phyloP scores from a whole-genome alignment of 2,113 vertebrate genomes.

The Pygoscelis antarcticus region DNA sequence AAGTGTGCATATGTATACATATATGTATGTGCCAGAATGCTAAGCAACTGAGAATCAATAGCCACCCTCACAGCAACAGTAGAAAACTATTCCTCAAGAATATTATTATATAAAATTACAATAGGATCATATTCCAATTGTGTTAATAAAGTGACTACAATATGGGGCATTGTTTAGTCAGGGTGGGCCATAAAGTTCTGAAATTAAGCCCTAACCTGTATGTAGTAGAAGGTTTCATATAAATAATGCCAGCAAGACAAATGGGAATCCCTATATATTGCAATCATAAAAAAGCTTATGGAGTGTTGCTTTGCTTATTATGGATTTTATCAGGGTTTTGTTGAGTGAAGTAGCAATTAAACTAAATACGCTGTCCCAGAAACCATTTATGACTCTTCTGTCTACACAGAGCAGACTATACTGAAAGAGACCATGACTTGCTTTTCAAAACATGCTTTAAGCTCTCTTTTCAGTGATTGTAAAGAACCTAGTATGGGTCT shows the following conservation, averaged over 20 bases:
- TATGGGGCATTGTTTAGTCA: background rate
- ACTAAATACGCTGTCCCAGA: constrained; percentile 18
- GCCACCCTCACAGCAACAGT: background rate
- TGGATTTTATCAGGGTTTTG: constrained; percentile 8
- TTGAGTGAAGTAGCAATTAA: constrained; percentile 15
- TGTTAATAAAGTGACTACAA: background rate
- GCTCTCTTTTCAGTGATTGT: background rate
- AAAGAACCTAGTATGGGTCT: background rate
- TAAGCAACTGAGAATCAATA: background rate
- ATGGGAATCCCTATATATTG: background rate
- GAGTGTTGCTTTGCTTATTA: constrained; percentile 14
- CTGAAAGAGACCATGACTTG: background rate
- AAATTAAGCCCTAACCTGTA: background rate
- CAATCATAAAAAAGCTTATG: background rate
- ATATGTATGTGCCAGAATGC: background rate
- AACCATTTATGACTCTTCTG: background rate
- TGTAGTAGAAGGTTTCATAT: background rate
- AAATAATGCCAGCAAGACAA: constrained; percentile 36
- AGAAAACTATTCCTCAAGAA: background rate
- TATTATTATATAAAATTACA: background rate
- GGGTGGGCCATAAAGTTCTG: background rate
- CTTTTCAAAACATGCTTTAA: background rate
- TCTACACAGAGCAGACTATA: background rate
- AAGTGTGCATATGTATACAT: background rate
- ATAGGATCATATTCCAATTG: background rate